These are phyloP conservation scores for Pentalonia nigronervosa DNA, from an alignment of 1,140 invertebrate genomes.

Conservation along the genomic window DNA sequence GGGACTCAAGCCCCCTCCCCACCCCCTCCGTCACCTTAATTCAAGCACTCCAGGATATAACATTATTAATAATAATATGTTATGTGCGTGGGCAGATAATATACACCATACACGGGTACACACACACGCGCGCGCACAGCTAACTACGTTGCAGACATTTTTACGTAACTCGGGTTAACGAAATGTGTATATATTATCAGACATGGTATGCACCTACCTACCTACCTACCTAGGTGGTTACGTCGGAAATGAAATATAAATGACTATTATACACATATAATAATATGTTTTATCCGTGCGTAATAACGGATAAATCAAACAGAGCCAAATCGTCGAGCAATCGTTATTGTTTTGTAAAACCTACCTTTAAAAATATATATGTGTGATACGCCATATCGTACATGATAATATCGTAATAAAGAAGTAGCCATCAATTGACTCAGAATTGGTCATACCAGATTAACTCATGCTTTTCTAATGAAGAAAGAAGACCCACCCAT, in stretches of 20 bases:
- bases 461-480: too few relatives aligned
- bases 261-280: neutral
- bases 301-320: neutral
- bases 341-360: neutral
- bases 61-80: neutral
- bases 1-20: too few relatives aligned
- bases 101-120: neutral
- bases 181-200: neutral
- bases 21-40: too few relatives aligned
- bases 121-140: neutral
- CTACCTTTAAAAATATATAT: neutral
- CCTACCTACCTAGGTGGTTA: neutral
- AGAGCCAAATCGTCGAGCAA: neutral
- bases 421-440: too few relatives aligned
- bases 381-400: too few relatives aligned
- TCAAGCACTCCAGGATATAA: neutral
- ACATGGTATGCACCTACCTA: neutral
- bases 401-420: too few relatives aligned
- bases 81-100: neutral
- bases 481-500: too few relatives aligned
- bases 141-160: neutral
- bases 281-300: neutral
- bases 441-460: too few relatives aligned
- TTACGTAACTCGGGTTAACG: neutral
- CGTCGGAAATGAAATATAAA: neutral